phyloP scores from a whole-genome alignment of 1,140 invertebrate genomes.

The Conus ventricosus region DNA sequence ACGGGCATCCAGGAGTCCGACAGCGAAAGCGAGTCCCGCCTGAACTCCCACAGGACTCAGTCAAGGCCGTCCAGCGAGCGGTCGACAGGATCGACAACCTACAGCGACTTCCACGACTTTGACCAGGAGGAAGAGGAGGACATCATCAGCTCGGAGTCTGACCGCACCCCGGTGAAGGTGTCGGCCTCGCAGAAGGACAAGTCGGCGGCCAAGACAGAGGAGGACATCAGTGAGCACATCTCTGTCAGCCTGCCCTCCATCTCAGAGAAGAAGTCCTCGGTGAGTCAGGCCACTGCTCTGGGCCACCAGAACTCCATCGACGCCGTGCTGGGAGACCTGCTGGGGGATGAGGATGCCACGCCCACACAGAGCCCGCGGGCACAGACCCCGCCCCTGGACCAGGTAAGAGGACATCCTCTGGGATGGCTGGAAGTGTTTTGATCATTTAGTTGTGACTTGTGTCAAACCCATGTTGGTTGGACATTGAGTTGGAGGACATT shows the following conservation, averaged over 20 bases:
- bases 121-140: conserved; percentile 49
- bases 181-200: not conserved
- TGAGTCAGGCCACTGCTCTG: conserved; percentile 30
- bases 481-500: no score
- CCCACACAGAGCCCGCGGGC: conserved; percentile 60
- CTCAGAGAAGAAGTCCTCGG: conserved; percentile 43
- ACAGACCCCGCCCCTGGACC: conserved; percentile 32
- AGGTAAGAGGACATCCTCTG: not conserved
- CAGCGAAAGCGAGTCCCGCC: conserved; percentile 53
- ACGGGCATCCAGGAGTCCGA: conserved; percentile 52
- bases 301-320: conserved; percentile 44
- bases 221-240: conserved; percentile 58
- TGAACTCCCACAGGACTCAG: conserved; percentile 46
- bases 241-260: conserved; percentile 53
- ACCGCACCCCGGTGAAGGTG: conserved; percentile 38
- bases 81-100: conserved; percentile 42
- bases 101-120: conserved; percentile 33
- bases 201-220: conserved; percentile 40
- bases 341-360: conserved; percentile 61
- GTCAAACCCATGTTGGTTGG: no score
- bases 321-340: conserved; percentile 46
- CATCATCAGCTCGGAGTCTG: conserved; percentile 45
- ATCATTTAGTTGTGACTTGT: no score
- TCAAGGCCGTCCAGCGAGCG: conserved; percentile 63
- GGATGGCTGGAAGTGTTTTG: not conserved